A percentile compares a stretch with the other conserved stretches of the same genome.
phyloP scores from a whole-genome alignment of 2,888 invertebrate species.

The Pheosia gnoma region DNA sequence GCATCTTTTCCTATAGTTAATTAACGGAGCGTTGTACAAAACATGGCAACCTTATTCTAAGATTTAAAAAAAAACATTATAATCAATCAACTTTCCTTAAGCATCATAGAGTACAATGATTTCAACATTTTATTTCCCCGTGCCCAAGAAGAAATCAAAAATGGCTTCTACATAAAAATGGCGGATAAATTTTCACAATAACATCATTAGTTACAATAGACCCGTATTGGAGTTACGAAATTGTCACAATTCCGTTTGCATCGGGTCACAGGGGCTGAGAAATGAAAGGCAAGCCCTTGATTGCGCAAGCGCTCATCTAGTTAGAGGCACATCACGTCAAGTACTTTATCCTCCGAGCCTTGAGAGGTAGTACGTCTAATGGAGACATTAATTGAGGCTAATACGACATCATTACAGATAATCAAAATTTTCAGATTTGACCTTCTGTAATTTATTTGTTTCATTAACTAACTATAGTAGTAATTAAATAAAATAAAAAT shows the following conservation, averaged over 20 bases:
- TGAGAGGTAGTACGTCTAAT: background rate
- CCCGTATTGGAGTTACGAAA: conserved; percentile 11
- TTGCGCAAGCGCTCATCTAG: conserved; percentile 8
- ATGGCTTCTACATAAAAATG: background rate
- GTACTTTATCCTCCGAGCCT: background rate
- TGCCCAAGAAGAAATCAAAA: too few relatives aligned
- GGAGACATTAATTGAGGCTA: background rate
- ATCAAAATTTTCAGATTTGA: too few relatives aligned
- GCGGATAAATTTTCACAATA: background rate
- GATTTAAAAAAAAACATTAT: too few relatives aligned
- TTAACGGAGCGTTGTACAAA: too few relatives aligned
- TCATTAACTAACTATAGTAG: too few relatives aligned
- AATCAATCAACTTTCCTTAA: too few relatives aligned
- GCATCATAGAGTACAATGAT: too few relatives aligned
- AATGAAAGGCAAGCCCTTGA: conserved; percentile 27
- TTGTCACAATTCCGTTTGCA: conserved; percentile 17
- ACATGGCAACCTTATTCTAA: too few relatives aligned
- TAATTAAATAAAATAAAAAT: too few relatives aligned
- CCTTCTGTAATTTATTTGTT: too few relatives aligned
- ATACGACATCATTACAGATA: background rate
- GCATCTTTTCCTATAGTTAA: too few relatives aligned
- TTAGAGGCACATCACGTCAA: background rate
- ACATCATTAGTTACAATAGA: conserved; percentile 1
- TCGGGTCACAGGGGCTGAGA: conserved; percentile 22
- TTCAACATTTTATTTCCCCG: too few relatives aligned